These are phyloP conservation scores for Ciconia nigra DNA, from an alignment of 2,797 vertebrate genomes.

Conservation along the genomic window DNA sequence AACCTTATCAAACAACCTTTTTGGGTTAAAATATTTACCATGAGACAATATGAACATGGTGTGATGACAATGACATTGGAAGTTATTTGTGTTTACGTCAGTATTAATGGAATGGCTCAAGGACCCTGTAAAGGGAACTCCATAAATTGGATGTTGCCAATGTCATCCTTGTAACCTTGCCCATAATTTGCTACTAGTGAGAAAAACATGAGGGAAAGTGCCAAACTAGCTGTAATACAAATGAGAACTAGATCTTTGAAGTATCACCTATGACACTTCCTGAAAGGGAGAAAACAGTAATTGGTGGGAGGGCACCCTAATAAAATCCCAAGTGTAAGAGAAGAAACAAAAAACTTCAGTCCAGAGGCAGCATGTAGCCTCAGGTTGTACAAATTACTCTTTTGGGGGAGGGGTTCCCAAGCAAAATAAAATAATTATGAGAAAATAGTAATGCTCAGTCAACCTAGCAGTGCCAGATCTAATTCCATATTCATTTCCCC, in stretches of 20 bases:
- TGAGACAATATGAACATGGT: neutral
- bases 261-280: neutral
- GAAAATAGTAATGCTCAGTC: neutral
- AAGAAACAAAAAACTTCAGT: neutral
- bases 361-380: neutral
- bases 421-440: neutral
- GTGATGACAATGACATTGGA: neutral
- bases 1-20: neutral
- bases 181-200: neutral
- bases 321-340: neutral
- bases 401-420: rapidly evolving
- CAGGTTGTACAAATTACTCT: neutral
- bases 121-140: neutral
- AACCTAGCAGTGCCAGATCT: neutral
- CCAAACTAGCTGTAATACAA: neutral
- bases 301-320: neutral
- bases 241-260: neutral
- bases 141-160: neutral
- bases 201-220: neutral
- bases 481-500: neutral
- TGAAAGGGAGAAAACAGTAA: neutral
- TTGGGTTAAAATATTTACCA: neutral
- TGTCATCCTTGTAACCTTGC: neutral
- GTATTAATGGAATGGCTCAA: neutral
- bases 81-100: neutral